These are phyloP conservation scores for Anabas testudineus DNA, from an alignment of 2,797 vertebrate species.

Conservation along the genomic window DNA sequence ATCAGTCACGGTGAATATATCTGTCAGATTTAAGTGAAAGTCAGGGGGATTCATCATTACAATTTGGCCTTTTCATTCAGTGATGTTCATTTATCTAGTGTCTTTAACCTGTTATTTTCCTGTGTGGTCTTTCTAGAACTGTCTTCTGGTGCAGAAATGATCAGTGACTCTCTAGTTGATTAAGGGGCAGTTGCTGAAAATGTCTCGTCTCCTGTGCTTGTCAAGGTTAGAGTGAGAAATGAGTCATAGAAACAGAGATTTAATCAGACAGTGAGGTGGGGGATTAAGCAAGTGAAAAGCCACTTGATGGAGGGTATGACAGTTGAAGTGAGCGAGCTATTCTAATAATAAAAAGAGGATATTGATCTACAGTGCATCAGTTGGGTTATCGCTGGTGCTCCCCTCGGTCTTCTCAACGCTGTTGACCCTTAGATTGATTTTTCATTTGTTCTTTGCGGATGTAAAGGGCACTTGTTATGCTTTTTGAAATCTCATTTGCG, in stretches of 20 bases:
- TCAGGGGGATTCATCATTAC: constrained; percentile 4
- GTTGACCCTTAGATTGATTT: constrained; percentile 67
- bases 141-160: constrained; percentile 1
- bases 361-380: constrained; percentile 55
- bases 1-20: not conserved
- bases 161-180: constrained; percentile 3
- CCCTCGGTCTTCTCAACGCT: constrained; percentile 35
- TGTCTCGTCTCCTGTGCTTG: not conserved
- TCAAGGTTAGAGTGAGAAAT: constrained; percentile 39
- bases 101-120: constrained; percentile 15
- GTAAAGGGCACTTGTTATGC: constrained; percentile 40
- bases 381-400: constrained; percentile 26
- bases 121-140: not conserved
- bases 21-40: constrained; percentile 3
- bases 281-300: constrained; percentile 1
- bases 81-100: not conserved
- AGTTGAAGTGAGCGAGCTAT: constrained; percentile 33
- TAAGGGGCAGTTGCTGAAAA: constrained; percentile 1
- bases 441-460: constrained; percentile 54
- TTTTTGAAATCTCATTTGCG: constrained; percentile 46
- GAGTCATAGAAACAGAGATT: constrained; percentile 8
- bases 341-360: constrained; percentile 61
- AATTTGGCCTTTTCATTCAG: not conserved
- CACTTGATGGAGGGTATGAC: constrained; percentile 32
- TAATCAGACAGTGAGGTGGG: constrained; percentile 8